Base-by-base conservation (phyloP, 2,888 invertebrate genomes). In the Yponomeuta evonymella region DNA sequence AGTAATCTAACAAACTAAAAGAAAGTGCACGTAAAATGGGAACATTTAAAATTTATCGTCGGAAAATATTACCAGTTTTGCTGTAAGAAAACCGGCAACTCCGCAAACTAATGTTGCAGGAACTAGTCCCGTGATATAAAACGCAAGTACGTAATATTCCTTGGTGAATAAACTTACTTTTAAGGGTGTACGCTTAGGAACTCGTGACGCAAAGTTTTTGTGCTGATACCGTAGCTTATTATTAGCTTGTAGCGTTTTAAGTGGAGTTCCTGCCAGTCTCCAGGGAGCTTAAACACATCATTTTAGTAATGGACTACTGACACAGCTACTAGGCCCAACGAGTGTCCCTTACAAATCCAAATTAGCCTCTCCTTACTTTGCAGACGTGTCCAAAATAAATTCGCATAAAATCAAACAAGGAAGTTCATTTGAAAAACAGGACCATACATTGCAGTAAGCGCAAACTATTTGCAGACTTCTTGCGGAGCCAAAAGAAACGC, bases 1-100 rank as follows among this genome's bases (percentile, higher is more conserved):
- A 77, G 81, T 86, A 85, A 87, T 85, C 85, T 83, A 84, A 80
- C 84, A 84, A 87, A 86, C 86, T 86, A 86, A 84, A 83, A 82
- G 82, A 85, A 83, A 84, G 80, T 82, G 82, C 83, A 83, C 84
- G 83, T 84, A 84, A 85, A 86, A 86, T 78, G 81, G 77, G 79
- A 58, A 81, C 83, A 86, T 88, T 87, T 83, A 86, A 86, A 88
- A 87, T 88, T 87, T 88, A 88, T 87, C 83, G 85, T 82, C 81
- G 81, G 85, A 86, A 88, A 87, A 88, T 88, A 88, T 88, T 86
- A 84, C 86, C 83, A 83, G 81, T 86, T 86, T 83, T 82, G 80
- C 81, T 75, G 75, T 77, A 81, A 82, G 79, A 77, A 79, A 70
- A 77, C 79, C 78, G 84, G 83, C 84, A 83, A 85, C 82, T 82